phyloP scores from a whole-genome alignment of 2,113 vertebrate genomes.

The Mesocricetus auratus region DNA sequence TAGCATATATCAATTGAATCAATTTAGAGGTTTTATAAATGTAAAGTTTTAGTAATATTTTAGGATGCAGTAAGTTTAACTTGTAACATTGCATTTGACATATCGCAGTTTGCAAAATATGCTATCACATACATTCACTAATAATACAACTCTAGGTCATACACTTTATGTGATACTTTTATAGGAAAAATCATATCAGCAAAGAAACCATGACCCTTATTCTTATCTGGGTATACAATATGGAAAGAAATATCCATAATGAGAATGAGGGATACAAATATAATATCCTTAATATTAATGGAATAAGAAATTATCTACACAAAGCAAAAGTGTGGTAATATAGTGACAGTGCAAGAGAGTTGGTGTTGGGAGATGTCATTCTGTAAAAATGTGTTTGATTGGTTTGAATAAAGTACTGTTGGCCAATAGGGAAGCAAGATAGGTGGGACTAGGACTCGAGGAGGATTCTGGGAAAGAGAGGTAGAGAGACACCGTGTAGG shows the following conservation, averaged over 20 bases:
- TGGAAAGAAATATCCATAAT: background rate
- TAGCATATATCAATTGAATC: background rate
- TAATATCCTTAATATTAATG: background rate
- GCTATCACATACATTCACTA: background rate
- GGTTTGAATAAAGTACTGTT: no score
- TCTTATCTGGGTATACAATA: background rate
- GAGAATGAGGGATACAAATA: background rate
- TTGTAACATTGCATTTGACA: constrained; percentile 17
- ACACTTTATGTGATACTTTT: background rate
- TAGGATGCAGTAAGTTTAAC: constrained; percentile 12
- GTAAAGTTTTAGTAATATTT: background rate
- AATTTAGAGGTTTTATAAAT: constrained; percentile 36
- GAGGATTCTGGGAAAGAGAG: no score
- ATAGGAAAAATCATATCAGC: background rate
- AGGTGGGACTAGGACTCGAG: no score
- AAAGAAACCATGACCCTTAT: background rate
- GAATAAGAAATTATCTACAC: background rate
- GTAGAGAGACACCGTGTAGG: no score
- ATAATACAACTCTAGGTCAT: background rate
- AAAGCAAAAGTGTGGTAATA: background rate
- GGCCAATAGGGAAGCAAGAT: no score
- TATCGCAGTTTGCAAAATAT: background rate
- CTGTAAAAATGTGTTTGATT: no score
- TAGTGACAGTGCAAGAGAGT: background rate
- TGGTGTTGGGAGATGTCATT: no score